Percentiles rank a stretch among this genome's conserved stretches.
phyloP scores from a whole-genome alignment of 2,113 vertebrate species.

The Leptobrachium ailaonicum region DNA sequence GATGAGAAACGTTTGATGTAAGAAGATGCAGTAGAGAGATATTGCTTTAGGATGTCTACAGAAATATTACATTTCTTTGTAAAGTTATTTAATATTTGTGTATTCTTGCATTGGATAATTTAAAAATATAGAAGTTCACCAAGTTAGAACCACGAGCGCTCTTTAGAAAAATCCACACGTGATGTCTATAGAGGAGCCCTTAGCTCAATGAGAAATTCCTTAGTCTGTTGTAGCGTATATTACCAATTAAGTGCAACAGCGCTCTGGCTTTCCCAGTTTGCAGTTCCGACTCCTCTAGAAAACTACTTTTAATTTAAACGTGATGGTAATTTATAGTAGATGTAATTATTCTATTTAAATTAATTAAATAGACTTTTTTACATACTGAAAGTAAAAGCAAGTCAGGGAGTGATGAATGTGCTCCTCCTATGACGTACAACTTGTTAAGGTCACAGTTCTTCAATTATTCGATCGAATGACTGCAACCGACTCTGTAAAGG shows the following conservation, averaged over 20 bases:
- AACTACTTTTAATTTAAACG: too few species aligned
- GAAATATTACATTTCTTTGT: slow-evolving; percentile 3
- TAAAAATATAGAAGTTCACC: neutral
- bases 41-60: neutral
- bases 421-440: slow-evolving; percentile 37
- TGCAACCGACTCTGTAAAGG: slow-evolving; percentile 52
- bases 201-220: too few species aligned
- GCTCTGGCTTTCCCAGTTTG: neutral
- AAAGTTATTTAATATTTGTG: neutral
- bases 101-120: neutral
- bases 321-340: too few species aligned
- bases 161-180: too few species aligned
- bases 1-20: slow-evolving; percentile 24
- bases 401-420: slow-evolving; percentile 51
- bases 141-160: too few species aligned
- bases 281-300: too few species aligned
- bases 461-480: slow-evolving; percentile 37
- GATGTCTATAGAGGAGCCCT: too few species aligned
- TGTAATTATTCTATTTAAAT: slow-evolving; percentile 1
- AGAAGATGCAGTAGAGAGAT: neutral
- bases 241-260: too few species aligned
- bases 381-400: slow-evolving; percentile 54
- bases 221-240: too few species aligned
- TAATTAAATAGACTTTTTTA: slow-evolving; percentile 47
- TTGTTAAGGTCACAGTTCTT: slow-evolving; percentile 53